A percentile compares a stretch with the other conserved stretches of the same genome.
These are phyloP conservation scores for Pseudotriccus pelzelni DNA, from an alignment of 2,797 vertebrate species.

Conservation along the genomic window DNA sequence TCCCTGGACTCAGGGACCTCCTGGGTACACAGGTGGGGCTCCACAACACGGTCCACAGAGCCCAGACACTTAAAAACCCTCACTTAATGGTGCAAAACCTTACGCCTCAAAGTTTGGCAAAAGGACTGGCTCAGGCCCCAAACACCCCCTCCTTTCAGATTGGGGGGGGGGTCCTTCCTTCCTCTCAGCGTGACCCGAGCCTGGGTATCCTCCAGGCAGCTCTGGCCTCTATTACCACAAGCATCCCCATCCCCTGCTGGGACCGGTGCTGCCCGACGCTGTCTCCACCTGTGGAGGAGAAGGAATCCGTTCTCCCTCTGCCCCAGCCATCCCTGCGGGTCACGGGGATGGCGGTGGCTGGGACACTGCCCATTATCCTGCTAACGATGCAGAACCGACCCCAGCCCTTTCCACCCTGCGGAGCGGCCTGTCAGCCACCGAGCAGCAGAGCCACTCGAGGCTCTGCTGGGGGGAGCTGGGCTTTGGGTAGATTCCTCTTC, in stretches of 20 bases:
- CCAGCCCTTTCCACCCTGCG: neutral
- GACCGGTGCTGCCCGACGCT: accelerated
- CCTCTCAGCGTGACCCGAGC: neutral
- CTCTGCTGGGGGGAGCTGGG: neutral
- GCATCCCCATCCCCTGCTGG: neutral
- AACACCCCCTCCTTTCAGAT: neutral
- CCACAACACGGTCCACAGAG: neutral
- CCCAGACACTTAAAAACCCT: neutral
- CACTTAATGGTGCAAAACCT: neutral
- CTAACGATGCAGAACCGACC: neutral
- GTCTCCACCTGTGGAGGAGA: neutral
- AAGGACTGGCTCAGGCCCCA: neutral
- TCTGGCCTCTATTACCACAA: neutral
- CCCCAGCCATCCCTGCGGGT: neutral
- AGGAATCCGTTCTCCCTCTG: neutral
- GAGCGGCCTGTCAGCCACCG: neutral
- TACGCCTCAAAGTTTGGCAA: neutral
- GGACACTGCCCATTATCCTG: neutral
- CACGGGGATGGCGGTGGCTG: neutral
- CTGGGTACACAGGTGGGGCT: accelerated
- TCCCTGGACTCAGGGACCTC: accelerated
- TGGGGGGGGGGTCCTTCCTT: neutral
- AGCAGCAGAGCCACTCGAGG: neutral
- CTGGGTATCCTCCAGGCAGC: neutral
- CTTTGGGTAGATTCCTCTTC: conserved; percentile 5